A percentile compares a stretch with the other conserved stretches of the same genome.
phyloP scores from a whole-genome alignment of 2,888 invertebrate genomes.

The Euspilapteryx auroguttella region DNA sequence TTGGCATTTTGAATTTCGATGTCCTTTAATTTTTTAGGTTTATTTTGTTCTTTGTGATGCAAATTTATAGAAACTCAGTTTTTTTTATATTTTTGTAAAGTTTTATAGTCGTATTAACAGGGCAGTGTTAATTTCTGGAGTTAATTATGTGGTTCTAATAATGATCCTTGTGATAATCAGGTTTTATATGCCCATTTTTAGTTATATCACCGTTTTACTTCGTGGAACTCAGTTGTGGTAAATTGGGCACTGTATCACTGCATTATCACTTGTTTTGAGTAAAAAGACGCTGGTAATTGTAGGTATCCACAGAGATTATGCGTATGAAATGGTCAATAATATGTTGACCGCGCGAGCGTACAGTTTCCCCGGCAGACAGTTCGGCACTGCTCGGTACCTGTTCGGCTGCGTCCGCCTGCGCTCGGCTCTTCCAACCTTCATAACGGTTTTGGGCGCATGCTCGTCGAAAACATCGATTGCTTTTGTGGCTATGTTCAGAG shows the following conservation, averaged over 20 bases:
- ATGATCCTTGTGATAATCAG: neutral
- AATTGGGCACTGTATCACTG: constrained; percentile 12
- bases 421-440: no score
- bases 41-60: neutral
- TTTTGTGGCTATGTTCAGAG: no score
- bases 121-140: constrained; percentile 4
- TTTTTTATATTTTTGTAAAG: neutral
- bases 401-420: constrained; percentile 30
- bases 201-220: neutral
- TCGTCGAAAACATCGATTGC: no score
- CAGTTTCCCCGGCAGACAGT: constrained; percentile 22
- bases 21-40: constrained; percentile 6
- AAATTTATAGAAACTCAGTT: neutral
- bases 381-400: constrained; percentile 52
- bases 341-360: constrained; percentile 31
- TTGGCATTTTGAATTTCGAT: constrained; percentile 31
- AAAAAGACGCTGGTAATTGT: neutral
- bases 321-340: constrained; percentile 48
- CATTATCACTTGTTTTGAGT: neutral
- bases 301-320: constrained; percentile 21
- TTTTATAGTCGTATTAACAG: neutral
- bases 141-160: no score
- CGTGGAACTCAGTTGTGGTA: neutral
- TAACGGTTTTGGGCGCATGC: constrained; percentile 9
- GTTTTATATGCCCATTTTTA: neutral